phyloP scores from a whole-genome alignment of 2,888 invertebrate genomes.

The Hololepta plana region DNA sequence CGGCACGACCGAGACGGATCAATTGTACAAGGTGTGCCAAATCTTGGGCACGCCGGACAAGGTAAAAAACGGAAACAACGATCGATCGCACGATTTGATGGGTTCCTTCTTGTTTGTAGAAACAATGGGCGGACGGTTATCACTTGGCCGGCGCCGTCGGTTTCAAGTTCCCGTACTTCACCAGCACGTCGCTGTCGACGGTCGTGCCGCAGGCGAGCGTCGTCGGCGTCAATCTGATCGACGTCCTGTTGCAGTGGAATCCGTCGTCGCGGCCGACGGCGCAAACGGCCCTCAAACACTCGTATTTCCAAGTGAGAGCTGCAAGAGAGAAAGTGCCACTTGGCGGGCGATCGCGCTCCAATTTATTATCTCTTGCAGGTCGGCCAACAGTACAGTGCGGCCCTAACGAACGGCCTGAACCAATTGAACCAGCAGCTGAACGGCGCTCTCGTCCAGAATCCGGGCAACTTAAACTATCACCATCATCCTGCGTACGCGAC shows the following conservation, averaged over 20 bases:
- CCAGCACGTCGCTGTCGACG: slow-evolving; percentile 59
- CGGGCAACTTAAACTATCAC: slow-evolving; percentile 4
- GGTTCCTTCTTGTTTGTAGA: slow-evolving; percentile 27
- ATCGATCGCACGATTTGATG: neutral
- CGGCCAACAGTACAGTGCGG: slow-evolving; percentile 20
- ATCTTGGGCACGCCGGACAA: slow-evolving; percentile 83
- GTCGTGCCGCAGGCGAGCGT: slow-evolving; percentile 69
- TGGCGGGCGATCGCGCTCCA: neutral
- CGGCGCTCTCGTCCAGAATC: slow-evolving; percentile 10
- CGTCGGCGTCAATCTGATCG: slow-evolving; percentile 67
- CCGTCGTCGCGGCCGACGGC: slow-evolving; percentile 85
- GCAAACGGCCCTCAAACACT: slow-evolving; percentile 63
- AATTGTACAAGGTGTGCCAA: slow-evolving; percentile 87
- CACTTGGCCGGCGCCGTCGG: slow-evolving; percentile 85
- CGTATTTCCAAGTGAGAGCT: slow-evolving; percentile 22
- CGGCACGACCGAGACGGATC: slow-evolving; percentile 92
- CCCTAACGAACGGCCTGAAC: slow-evolving; percentile 13
- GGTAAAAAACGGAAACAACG: slow-evolving; percentile 26
- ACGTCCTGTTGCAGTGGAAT: slow-evolving; percentile 80
- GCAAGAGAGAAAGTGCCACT: neutral
- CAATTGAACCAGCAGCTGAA: slow-evolving; percentile 14
- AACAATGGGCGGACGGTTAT: slow-evolving; percentile 90
- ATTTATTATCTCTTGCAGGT: slow-evolving; percentile 15
- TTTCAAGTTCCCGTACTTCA: slow-evolving; percentile 86
- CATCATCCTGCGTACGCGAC: slow-evolving; percentile 1